These are phyloP conservation scores for Brienomyrus longianalis DNA, from an alignment of 2,113 vertebrate genomes.

Conservation along the genomic window DNA sequence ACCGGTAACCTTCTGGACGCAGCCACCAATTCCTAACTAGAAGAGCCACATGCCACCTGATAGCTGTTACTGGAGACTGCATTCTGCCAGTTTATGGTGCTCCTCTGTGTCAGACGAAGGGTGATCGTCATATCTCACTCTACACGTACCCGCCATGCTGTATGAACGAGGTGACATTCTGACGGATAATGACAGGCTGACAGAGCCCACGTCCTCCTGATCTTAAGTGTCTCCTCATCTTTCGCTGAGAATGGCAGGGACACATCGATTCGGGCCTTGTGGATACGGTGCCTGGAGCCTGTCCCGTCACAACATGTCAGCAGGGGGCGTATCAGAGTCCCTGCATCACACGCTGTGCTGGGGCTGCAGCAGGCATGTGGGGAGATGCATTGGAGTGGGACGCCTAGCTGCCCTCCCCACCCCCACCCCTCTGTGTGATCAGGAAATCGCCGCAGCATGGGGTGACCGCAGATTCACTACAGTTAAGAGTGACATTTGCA, in stretches of 20 bases:
- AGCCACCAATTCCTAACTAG: background rate
- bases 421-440: background rate
- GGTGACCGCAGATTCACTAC: background rate
- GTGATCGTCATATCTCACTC: background rate
- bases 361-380: background rate
- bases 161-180: background rate
- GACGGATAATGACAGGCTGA: background rate
- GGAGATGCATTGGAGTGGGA: background rate
- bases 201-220: background rate
- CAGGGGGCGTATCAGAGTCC: background rate
- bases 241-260: background rate
- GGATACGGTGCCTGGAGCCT: background rate
- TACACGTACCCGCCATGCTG: background rate
- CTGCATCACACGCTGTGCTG: background rate
- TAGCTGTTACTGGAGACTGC: background rate
- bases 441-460: background rate
- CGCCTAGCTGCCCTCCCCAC: background rate
- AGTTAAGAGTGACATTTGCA: background rate
- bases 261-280: background rate
- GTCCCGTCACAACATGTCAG: background rate
- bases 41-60: background rate
- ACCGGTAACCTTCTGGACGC: background rate
- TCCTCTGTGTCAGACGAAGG: background rate
- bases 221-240: background rate
- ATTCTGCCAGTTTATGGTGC: background rate